These are phyloP conservation scores for Epicampocera succincta DNA, from an alignment of 2,888 invertebrate species.

Conservation along the genomic window DNA sequence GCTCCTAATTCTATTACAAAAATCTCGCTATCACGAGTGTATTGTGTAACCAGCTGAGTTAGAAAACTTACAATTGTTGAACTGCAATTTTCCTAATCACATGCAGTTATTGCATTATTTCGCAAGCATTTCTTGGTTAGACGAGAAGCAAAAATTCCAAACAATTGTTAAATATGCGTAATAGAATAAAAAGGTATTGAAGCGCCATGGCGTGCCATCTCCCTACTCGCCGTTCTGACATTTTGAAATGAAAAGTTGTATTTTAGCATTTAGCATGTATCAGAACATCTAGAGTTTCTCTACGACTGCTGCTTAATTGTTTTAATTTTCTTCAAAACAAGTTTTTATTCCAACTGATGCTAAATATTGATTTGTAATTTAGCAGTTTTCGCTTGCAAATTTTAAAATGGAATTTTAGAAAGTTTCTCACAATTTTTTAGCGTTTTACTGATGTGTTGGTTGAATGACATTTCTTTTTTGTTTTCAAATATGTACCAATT, in stretches of 20 bases:
- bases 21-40: no score
- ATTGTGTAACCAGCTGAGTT: no score
- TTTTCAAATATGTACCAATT: no score
- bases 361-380: constrained; percentile 1
- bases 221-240: neutral
- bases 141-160: no score
- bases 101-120: constrained; percentile 8
- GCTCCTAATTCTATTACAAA: no score
- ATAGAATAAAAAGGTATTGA: no score
- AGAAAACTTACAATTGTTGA: neutral
- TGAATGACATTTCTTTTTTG: no score
- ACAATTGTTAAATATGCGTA: no score
- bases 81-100: neutral
- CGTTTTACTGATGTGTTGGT: no score
- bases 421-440: neutral
- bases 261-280: constrained; percentile 10
- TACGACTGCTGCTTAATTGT: neutral
- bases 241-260: neutral
- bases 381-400: neutral
- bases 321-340: constrained; percentile 4
- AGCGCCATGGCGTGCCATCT: neutral
- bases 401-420: neutral
- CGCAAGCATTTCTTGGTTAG: neutral
- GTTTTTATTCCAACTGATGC: neutral
- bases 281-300: neutral